Evolutionary conservation across 1,140 invertebrate species (phyloP), one percentile per base, ranked within the genome.

Genomic region (Chymomyza costata): DNA sequence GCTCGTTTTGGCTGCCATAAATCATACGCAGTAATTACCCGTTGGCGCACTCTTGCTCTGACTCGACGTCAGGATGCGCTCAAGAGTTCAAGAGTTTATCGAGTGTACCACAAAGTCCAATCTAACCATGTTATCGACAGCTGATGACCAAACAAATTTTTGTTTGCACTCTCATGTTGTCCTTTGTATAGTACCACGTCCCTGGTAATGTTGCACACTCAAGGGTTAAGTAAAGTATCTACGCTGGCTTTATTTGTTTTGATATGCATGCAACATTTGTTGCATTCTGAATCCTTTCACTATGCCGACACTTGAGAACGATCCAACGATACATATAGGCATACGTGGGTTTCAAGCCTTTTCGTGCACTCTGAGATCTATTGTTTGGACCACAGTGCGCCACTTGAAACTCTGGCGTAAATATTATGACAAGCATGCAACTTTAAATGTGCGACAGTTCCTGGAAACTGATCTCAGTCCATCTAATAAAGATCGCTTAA

Each of bases 21-120:
- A 82, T 82, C 80, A 82, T 83, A 60, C 44, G 65, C 65, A 62
- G 80, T 82, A 82, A 82, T 82, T 82, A 82, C 80, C 80, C 80
- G 56, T 82, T 83, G 80, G 80, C 80, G 65, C 16, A 54, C 25
- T 45, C 32, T 13, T 32, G 39, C 13, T 16, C 32, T 13, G 21
- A 28, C 13, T 16, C 8, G 3, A 34, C 32, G 13, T 28, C 73
- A 80, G 71, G 71, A 76, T 76, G 71, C 71, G 50, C 21, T 25
- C 21, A 25, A 14, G 40, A 49, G 71, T 78, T 76, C 71, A 76
- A 78, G 62, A 67, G 71, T 71, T 76, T 76, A 78, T 78, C 54
- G 48, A n/a, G n/a, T n/a, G n/a, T n/a, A n/a, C n/a, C n/a, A n/a
- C n/a, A n/a, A n/a, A n/a, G n/a, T n/a, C n/a, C n/a, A n/a, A n/a